Base-by-base conservation (phyloP, 2,888 invertebrate species). In the Pyralis farinalis region DNA sequence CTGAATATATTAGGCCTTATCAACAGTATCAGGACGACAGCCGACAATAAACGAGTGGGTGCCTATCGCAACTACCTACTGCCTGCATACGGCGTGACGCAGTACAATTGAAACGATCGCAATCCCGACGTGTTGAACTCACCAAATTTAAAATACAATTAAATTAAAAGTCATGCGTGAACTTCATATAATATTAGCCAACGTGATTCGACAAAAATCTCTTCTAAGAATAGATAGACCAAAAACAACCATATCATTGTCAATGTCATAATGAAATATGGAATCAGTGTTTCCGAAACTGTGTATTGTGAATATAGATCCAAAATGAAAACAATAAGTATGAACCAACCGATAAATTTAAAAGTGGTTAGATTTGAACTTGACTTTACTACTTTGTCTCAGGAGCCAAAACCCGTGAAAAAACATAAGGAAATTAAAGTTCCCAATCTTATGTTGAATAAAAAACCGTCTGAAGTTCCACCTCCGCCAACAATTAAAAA, bases 1-100 rank as follows among this genome's bases (percentile, higher is more conserved):
- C 64, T 71, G 85, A 84, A 86, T 84, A 82, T 74, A 84, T 87
- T 85, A 83, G 53, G 36, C 53, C 67, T 78, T 87, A 87, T 86
- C 87, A 71, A 52, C 63, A 49, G 57, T 83, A 84, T 83, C 78
- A 60, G 71, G 63, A 62, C 65, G 53, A 33, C 52, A 63, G 56
- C 69, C 65, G 65, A 55, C 77, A 66, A 58, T 54, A 51, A 70
- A 63, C 55, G 83, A 77, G 85, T 86, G 86, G 86, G 86, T 71
- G 83, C 60, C 69, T 79, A 81, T 84, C 82, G 62, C 55, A 41
- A 47, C 48, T 49, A 55, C 60, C 66, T 62, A 59, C 65, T 55
- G 63, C 52, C 53, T 47, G 49, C 32, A 32, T 11, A 16, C 4
- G 16, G 10, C 54, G 48, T 33, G 39, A 34, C 46, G 27, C 36